Conservation (phyloP, 2,888 invertebrate species). For the Neoscelio sp. region DNA sequence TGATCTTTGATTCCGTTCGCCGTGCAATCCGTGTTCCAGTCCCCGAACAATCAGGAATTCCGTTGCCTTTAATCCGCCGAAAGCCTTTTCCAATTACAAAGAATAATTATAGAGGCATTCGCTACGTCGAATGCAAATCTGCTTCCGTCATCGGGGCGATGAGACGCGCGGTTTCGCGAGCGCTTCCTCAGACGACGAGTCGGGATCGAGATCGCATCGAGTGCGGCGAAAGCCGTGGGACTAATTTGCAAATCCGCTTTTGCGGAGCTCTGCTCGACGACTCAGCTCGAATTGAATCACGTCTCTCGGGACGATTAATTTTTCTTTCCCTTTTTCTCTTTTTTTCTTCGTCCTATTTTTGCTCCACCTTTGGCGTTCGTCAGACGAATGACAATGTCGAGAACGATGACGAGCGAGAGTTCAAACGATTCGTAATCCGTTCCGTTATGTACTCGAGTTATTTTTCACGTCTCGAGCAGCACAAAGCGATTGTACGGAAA, state of each 20-base stretch:
- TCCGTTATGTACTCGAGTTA: slow-evolving; percentile 23
- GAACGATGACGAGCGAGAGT: slow-evolving; percentile 8
- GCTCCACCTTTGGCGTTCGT: not conserved
- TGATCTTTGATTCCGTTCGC: slow-evolving; percentile 37
- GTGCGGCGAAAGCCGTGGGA: slow-evolving; percentile 46
- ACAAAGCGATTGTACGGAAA: not conserved
- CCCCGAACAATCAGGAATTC: slow-evolving; percentile 56
- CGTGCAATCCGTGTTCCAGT: slow-evolving; percentile 36
- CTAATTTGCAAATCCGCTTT: slow-evolving; percentile 65
- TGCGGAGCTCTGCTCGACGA: no score
- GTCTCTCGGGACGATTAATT: slow-evolving; percentile 36
- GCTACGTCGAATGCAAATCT: slow-evolving; percentile 59
- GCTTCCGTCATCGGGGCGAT: slow-evolving; percentile 18
- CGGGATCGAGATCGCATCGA: slow-evolving; percentile 50
- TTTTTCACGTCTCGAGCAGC: slow-evolving; percentile 4
- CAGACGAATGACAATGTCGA: not conserved
- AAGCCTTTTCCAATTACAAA: slow-evolving; percentile 65
- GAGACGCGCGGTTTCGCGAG: slow-evolving; percentile 44
- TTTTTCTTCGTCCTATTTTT: slow-evolving; percentile 7
- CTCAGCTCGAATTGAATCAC: slow-evolving; percentile 46
- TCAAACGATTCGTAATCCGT: slow-evolving; percentile 31
- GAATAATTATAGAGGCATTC: slow-evolving; percentile 65
- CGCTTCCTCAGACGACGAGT: slow-evolving; percentile 32
- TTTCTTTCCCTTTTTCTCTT: slow-evolving; percentile 3
- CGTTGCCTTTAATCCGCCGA: slow-evolving; percentile 54